These are phyloP conservation scores for Carposina sasakii DNA, from an alignment of 1,140 invertebrate species.

Conservation along the genomic window DNA sequence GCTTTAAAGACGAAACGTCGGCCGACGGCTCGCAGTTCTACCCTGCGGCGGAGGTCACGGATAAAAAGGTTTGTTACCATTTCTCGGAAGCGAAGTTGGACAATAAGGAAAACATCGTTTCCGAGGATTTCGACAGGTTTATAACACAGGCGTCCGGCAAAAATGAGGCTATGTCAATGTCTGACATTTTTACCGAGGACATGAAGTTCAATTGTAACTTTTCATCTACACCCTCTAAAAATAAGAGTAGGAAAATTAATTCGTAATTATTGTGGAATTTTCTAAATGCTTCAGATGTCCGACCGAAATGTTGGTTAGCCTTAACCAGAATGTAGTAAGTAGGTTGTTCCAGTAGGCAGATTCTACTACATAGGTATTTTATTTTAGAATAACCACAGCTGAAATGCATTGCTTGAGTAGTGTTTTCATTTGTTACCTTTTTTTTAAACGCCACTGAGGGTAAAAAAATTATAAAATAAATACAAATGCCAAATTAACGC, in stretches of 20 bases:
- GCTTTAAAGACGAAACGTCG: slow-evolving; percentile 65
- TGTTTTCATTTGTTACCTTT: too few relatives aligned
- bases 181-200: slow-evolving; percentile 62
- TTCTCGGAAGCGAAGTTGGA: slow-evolving; percentile 44
- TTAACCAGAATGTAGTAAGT: too few relatives aligned
- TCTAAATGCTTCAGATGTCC: too few relatives aligned
- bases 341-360: too few relatives aligned
- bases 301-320: too few relatives aligned
- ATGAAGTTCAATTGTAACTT: slow-evolving; percentile 66
- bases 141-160: slow-evolving; percentile 29
- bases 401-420: too few relatives aligned
- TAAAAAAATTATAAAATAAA: too few relatives aligned
- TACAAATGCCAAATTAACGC: too few relatives aligned
- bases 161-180: slow-evolving; percentile 60
- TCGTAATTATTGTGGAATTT: too few relatives aligned
- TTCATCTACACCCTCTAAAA: slow-evolving; percentile 68
- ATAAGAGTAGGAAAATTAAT: slow-evolving; percentile 46
- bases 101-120: slow-evolving; percentile 48
- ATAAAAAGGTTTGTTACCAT: slow-evolving; percentile 23
- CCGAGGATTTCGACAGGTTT: slow-evolving; percentile 45
- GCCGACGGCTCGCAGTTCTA: slow-evolving; percentile 57
- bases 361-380: too few relatives aligned
- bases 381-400: too few relatives aligned
- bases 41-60: slow-evolving; percentile 22
- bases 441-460: too few relatives aligned